Evolutionary conservation across 2,113 vertebrate genomes (phyloP).

Genomic region (Colistium nudipinnis): DNA sequence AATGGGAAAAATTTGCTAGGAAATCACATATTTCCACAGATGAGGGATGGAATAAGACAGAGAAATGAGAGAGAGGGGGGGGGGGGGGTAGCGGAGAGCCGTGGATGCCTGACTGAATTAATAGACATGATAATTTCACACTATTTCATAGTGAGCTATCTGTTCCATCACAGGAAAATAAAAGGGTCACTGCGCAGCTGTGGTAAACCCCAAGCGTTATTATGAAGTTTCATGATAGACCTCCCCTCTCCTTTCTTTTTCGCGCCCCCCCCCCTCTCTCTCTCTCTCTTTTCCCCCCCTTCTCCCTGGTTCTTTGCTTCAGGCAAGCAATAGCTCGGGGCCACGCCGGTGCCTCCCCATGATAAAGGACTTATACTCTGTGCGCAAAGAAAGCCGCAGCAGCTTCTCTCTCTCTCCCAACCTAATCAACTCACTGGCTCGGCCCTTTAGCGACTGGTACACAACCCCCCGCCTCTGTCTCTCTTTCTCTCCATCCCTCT

Average conservation of each 20-base stretch:
- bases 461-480: conserved; percentile 20
- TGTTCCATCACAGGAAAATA: conserved; percentile 89
- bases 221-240: conserved; percentile 94
- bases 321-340: conserved; percentile 91
- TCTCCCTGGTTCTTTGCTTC: conserved; percentile 87
- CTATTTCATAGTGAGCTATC: conserved; percentile 91
- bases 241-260: conserved; percentile 61
- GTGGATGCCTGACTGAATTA: conserved; percentile 93
- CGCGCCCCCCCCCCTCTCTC: background rate
- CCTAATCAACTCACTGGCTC: conserved; percentile 87
- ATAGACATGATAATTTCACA: conserved; percentile 99
- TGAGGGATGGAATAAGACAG: conserved; percentile 74
- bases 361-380: conserved; percentile 97
- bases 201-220: conserved; percentile 89
- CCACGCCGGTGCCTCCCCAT: conserved; percentile 92
- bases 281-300: conserved; percentile 75
- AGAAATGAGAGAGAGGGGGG: conserved; percentile 24
- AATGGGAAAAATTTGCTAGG: conserved; percentile 82
- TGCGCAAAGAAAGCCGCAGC: conserved; percentile 83
- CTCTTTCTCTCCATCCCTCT: conserved; percentile 36
- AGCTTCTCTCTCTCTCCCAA: conserved; percentile 83
- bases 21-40: conserved; percentile 87
- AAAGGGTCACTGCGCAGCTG: conserved; percentile 98
- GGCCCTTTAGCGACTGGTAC: conserved; percentile 72
- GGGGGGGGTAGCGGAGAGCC: conserved; percentile 77